A percentile compares a stretch with the other conserved stretches of the same genome.
Evolutionary conservation across 2,888 invertebrate genomes (phyloP).

Genomic region (Cetonia aurata): DNA sequence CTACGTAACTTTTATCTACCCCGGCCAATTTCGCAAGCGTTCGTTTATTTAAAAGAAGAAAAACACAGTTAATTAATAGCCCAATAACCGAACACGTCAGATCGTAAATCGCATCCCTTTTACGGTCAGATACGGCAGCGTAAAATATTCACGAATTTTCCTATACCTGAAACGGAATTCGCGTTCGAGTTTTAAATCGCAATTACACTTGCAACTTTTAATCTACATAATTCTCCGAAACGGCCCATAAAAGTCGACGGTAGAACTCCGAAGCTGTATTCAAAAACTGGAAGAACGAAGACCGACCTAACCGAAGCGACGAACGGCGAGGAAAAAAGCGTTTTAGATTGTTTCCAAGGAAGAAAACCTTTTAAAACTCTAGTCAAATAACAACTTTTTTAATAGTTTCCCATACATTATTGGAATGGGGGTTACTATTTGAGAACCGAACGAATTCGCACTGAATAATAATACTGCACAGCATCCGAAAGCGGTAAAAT

Average conservation of each 20-base stretch:
- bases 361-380: constrained; percentile 48
- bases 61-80: too few relatives aligned
- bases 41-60: too few relatives aligned
- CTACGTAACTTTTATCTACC: too few relatives aligned
- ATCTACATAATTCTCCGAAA: constrained; percentile 61
- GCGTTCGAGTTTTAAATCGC: constrained; percentile 60
- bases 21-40: too few relatives aligned
- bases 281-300: constrained; percentile 52
- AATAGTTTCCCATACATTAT: constrained; percentile 36
- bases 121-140: constrained; percentile 43
- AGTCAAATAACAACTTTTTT: constrained; percentile 47
- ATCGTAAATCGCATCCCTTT: constrained; percentile 30
- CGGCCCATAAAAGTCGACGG: constrained; percentile 59
- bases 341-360: constrained; percentile 48
- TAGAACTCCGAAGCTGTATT: constrained; percentile 52
- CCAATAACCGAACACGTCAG: constrained; percentile 4
- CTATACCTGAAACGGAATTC: constrained; percentile 48
- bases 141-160: constrained; percentile 52
- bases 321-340: constrained; percentile 48
- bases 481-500: neutral
- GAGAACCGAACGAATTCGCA: constrained; percentile 25
- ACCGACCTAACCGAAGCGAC: constrained; percentile 25
- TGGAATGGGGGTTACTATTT: constrained; percentile 18
- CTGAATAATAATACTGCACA: constrained; percentile 22
- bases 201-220: constrained; percentile 63